These are phyloP conservation scores for Lasioglossum calceatum DNA, from an alignment of 2,888 invertebrate genomes.

Conservation along the genomic window DNA sequence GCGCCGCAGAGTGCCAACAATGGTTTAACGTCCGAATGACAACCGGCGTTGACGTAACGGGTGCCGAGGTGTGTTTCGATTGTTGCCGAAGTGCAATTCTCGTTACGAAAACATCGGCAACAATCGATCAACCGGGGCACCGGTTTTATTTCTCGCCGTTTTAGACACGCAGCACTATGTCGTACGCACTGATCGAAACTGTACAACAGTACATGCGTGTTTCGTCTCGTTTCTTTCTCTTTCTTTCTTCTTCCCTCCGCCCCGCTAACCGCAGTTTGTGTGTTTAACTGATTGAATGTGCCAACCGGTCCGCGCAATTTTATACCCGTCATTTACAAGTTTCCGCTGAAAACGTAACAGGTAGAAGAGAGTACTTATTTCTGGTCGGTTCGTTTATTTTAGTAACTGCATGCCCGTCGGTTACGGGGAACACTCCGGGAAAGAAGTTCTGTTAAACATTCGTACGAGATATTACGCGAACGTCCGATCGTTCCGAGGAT, in stretches of 20 bases:
- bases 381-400: conserved; percentile 52
- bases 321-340: conserved; percentile 24
- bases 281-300: conserved; percentile 2
- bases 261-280: not conserved
- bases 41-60: conserved; percentile 40
- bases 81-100: conserved; percentile 36
- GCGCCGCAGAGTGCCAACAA: conserved; percentile 6
- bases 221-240: not conserved
- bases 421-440: conserved; percentile 10
- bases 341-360: conserved; percentile 46
- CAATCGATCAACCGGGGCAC: conserved; percentile 39
- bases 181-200: not conserved
- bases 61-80: conserved; percentile 52
- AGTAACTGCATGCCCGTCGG: conserved; percentile 26
- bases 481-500: not conserved
- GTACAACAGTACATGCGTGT: not conserved
- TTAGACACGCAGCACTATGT: not conserved
- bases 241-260: not conserved
- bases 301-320: conserved; percentile 10
- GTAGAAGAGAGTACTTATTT: conserved; percentile 47
- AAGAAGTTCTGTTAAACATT: conserved; percentile 24
- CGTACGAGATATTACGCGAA: conserved; percentile 6
- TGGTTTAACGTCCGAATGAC: conserved; percentile 33
- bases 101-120: conserved; percentile 48
- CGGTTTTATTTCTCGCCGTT: conserved; percentile 39